A percentile compares a stretch with the other conserved stretches of the same genome.
Conservation (phyloP, 2,888 invertebrate genomes). For the Melanostoma scalare region DNA sequence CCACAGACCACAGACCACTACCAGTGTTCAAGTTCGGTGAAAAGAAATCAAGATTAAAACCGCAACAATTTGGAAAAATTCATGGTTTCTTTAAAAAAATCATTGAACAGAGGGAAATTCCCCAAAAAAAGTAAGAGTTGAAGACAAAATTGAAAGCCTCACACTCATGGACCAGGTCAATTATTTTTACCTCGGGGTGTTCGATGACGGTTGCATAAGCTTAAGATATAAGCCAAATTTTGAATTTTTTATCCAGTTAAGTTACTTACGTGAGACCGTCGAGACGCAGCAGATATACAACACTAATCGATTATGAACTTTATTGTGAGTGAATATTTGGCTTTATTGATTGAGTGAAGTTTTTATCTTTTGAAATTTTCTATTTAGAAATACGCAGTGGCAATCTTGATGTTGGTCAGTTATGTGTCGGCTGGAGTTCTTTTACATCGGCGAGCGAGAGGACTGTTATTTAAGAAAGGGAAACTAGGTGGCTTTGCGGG, state of each 20-base stretch:
- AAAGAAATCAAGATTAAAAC: slow-evolving; percentile 34
- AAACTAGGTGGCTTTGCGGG: slow-evolving; percentile 57
- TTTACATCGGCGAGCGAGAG: slow-evolving; percentile 54
- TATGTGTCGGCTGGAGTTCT: slow-evolving; percentile 36
- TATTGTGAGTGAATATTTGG: slow-evolving; percentile 45
- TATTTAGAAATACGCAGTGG: slow-evolving; percentile 52
- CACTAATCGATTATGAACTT: slow-evolving; percentile 61
- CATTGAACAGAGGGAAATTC: slow-evolving; percentile 36
- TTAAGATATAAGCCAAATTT: slow-evolving; percentile 60
- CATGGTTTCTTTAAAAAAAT: slow-evolving; percentile 1
- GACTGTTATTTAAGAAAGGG: slow-evolving; percentile 52
- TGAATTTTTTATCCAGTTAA: slow-evolving; percentile 52
- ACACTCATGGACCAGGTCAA: slow-evolving; percentile 47
- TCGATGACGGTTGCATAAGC: slow-evolving; percentile 56
- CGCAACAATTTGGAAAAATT: slow-evolving; percentile 36
- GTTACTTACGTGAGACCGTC: slow-evolving; percentile 44
- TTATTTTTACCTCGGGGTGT: slow-evolving; percentile 14
- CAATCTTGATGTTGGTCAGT: slow-evolving; percentile 43
- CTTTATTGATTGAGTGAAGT: not conserved
- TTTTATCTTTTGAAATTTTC: slow-evolving; percentile 12
- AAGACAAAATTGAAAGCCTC: slow-evolving; percentile 36
- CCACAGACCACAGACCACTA: slow-evolving; percentile 3
- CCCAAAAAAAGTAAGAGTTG: slow-evolving; percentile 12
- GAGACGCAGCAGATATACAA: slow-evolving; percentile 35
- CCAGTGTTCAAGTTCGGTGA: slow-evolving; percentile 10